phyloP scores from a whole-genome alignment of 2,888 invertebrate genomes.

The Drosophila nigricruria region DNA sequence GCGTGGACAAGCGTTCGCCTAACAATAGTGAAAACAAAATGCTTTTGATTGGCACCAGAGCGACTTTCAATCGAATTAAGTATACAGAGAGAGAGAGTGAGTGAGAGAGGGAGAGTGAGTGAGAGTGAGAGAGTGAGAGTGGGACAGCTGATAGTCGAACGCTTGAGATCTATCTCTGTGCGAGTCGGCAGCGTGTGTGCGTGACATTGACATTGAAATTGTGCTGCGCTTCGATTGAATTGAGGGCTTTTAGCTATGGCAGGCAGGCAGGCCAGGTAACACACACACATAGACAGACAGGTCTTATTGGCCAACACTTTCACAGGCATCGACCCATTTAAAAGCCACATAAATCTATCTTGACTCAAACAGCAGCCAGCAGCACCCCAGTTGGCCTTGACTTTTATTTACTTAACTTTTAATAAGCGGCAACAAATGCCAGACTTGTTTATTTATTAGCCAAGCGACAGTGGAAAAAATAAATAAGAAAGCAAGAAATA shows the following conservation, averaged over 20 bases:
- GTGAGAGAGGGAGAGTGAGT: background rate
- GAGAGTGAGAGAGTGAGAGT: background rate
- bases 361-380: conserved; percentile 20
- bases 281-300: background rate
- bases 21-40: conserved; percentile 59
- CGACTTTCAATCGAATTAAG: conserved; percentile 7
- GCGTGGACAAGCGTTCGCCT: conserved; percentile 42
- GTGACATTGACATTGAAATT: conserved; percentile 65
- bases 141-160: conserved; percentile 25
- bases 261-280: conserved; percentile 21
- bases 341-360: conserved; percentile 57
- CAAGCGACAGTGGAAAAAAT: conserved; percentile 41
- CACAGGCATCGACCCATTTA: conserved; percentile 44
- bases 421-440: conserved; percentile 47
- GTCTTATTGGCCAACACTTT: conserved; percentile 36
- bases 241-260: conserved; percentile 5
- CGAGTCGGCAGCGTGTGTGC: conserved; percentile 25
- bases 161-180: conserved; percentile 35
- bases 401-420: conserved; percentile 69
- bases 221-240: conserved; percentile 18
- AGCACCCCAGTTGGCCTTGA: conserved; percentile 64
- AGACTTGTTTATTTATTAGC: conserved; percentile 71
- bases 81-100: background rate
- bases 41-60: conserved; percentile 24
- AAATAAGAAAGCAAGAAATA: conserved; percentile 29